Evolutionary conservation across 2,888 invertebrate genomes (phyloP), one percentile per base, ranked within the genome.

Genomic region (Drosophila demipolita): DNA sequence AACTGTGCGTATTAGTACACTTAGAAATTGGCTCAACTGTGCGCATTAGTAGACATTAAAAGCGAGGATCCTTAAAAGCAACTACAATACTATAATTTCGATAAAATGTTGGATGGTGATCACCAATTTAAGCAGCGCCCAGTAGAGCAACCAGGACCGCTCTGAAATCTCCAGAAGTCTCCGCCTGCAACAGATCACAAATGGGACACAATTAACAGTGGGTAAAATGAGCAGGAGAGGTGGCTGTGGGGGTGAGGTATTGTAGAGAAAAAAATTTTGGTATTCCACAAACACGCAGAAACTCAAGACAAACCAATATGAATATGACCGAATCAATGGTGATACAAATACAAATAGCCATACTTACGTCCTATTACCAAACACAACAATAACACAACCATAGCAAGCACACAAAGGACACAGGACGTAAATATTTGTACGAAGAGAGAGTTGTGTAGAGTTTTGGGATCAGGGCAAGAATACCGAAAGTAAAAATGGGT

Each of bases 81-180:
- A 20, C 59, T 52, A 62, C 40, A 66, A 67, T 64, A 75, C 59
- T 66, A 62, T 38, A 59, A 59, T 42, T 58, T 57, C 29, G 40
- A 32, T 57, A 32, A n/a, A 35, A 54, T 17, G 35, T 12, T 11
- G 2, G 53, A n/a, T 29, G n/a, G 29, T 29, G 38, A n/a, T 55
- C n/a, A 15, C n/a, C 55, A 55, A n/a, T 20, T 80, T 91, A 91
- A 40, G 89, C 89, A 40, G 81, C 86, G 42, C 91, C 86, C 63
- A 94, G 90, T 11, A 94, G 83, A 32, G 94, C 94, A 35, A 94
- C 89, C 36, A 95, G 90, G 8, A 94, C 94, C 53, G 92, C 93
- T 79, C 94, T 94, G 89, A 94, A 95, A 83, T 95, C 94, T 5
- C 95, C 95, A 42, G 94, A 94, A 23, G 94, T 94, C 87, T 95